These are phyloP conservation scores for Cantharis rustica DNA, from an alignment of 2,888 invertebrate genomes.

Conservation along the genomic window DNA sequence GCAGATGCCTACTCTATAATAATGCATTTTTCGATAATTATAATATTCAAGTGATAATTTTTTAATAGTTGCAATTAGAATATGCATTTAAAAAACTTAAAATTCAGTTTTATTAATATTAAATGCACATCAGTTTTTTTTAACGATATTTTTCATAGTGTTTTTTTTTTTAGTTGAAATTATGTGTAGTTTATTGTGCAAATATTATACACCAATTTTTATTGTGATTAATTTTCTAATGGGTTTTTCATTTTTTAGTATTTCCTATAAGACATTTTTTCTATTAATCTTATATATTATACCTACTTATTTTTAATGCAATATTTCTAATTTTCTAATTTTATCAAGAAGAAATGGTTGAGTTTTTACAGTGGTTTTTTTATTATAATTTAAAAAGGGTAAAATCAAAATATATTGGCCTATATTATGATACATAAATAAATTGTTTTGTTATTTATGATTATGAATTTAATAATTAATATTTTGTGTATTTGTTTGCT, in stretches of 20 bases:
- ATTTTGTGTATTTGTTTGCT: neutral
- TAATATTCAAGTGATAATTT: neutral
- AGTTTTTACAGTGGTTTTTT: neutral
- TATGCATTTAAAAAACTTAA: neutral
- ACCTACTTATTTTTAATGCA: neutral
- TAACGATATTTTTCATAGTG: neutral
- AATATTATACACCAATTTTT: neutral
- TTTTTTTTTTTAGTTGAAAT: neutral
- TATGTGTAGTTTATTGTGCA: neutral
- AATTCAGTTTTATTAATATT: neutral
- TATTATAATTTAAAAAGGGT: neutral
- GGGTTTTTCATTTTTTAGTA: neutral
- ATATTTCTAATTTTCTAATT: too few species aligned
- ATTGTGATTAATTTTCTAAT: neutral
- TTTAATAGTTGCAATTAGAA: neutral
- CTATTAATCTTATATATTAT: neutral
- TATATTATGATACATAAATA: neutral
- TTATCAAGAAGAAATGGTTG: neutral
- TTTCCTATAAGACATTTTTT: neutral
- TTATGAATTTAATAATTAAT: neutral
- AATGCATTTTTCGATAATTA: neutral
- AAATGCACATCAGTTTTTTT: neutral
- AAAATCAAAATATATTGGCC: neutral
- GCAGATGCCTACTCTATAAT: neutral
- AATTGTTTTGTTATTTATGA: neutral